Evolutionary conservation across 1,140 invertebrate genomes (phyloP), one percentile per base, ranked within the genome.

Genomic region (Acromyrmex echinatior): DNA sequence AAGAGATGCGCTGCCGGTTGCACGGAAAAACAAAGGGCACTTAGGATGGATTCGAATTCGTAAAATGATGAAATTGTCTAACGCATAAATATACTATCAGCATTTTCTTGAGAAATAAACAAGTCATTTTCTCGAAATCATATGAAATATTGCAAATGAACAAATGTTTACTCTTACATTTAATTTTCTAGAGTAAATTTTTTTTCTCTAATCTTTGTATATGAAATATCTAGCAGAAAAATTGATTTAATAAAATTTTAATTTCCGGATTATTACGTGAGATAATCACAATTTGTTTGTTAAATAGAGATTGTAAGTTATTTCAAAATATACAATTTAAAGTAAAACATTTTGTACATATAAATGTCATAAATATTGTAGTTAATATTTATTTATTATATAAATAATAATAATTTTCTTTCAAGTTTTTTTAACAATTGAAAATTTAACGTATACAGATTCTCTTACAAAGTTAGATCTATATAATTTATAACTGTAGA

Each of bases 11-110:
- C 66, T 49, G 28, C 28, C 31, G 49, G 28, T 80, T 80, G 78
- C 63, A 35, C 49, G 63, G 79, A 60, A 58, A 82, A 82, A 60
- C 66, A 82, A 82, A 45, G 53, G 49, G 53, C 66, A 60, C 21
- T 82, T 82, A 73, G 53, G 49, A 82, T 60, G 12, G 51, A 73
- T 73, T 35, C 68, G 39, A 82, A 58, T 81, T 81, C 31, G 51
- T 25, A 60, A 71, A 81, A 81, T 56, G 28, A 81, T 56, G 28
- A 70, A 80, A 70, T 56, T 80, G 65, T 56, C 63, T 70, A 70
- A 39, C 51, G 28, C 63, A 53, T 70, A 80, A 60, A 70, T 49
- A 53, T 70, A 39, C n/a, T 25, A 53, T 21, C 16, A 56, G n/a
- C 45, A 62, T 70, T 39, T 66, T 35, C 14, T 70, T 53, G 10